These are phyloP conservation scores for Petaurus breviceps DNA, from an alignment of 2,113 vertebrate genomes.

Conservation along the genomic window DNA sequence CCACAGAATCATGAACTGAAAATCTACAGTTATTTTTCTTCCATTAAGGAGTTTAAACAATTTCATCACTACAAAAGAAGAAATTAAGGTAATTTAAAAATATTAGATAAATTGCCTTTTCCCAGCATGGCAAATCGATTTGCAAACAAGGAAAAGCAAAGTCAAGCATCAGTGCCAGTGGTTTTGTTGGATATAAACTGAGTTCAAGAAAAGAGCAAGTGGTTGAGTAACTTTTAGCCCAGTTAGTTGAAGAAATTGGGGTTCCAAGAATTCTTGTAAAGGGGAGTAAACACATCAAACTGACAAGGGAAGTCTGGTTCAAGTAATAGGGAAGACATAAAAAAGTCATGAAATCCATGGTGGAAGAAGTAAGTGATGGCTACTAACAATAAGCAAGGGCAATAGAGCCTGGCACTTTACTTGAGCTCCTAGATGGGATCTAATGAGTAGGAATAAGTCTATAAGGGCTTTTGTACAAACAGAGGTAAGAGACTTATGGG, in stretches of 20 bases:
- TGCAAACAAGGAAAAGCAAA: neutral
- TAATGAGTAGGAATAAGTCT: neutral
- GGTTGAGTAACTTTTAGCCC: neutral
- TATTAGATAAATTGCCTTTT: neutral
- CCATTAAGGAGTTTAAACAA: neutral
- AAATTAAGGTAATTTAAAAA: neutral
- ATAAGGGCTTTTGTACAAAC: neutral
- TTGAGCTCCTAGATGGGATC: neutral
- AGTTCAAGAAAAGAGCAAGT: neutral
- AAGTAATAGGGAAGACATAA: neutral
- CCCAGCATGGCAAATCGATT: neutral
- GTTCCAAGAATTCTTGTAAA: neutral
- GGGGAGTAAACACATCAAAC: neutral
- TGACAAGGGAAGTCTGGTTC: neutral
- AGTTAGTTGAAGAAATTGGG: neutral
- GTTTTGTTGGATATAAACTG: neutral
- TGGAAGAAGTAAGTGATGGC: neutral
- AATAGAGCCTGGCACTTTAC: neutral
- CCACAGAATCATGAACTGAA: neutral
- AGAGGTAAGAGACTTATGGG: neutral
- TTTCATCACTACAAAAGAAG: neutral
- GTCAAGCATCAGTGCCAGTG: neutral
- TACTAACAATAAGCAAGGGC: neutral
- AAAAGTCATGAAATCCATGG: neutral
- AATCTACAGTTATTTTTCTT: neutral